A percentile compares a stretch with the other conserved stretches of the same genome.
phyloP scores from a whole-genome alignment of 2,888 invertebrate species.

The Dicyrtomina minuta region DNA sequence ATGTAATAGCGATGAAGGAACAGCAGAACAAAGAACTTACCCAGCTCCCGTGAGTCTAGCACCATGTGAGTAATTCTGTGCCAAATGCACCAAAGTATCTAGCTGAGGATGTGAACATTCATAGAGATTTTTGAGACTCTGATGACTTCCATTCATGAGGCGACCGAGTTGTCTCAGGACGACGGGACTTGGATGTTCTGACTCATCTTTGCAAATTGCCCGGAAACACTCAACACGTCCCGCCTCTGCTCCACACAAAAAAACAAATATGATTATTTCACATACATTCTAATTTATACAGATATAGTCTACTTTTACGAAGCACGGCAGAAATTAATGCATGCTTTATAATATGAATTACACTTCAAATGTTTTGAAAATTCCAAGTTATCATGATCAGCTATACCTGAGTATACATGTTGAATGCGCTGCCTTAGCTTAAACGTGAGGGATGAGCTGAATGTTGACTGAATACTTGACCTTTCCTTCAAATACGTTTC shows the following conservation, averaged over 20 bases:
- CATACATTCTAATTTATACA: too few relatives aligned
- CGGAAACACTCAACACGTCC: conserved; percentile 77
- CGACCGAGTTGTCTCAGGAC: conserved; percentile 67
- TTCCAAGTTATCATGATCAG: background rate
- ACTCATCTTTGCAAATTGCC: conserved; percentile 46
- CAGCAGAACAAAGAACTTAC: too few relatives aligned
- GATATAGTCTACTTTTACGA: too few relatives aligned
- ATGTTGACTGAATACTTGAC: conserved; percentile 21
- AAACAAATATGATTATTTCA: too few relatives aligned
- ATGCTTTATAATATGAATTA: background rate
- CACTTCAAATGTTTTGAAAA: background rate
- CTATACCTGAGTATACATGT: conserved; percentile 79
- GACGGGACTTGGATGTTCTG: conserved; percentile 42
- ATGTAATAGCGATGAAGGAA: too few relatives aligned
- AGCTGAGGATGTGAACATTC: conserved; percentile 90
- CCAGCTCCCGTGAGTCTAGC: conserved; percentile 96
- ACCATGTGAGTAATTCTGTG: conserved; percentile 70
- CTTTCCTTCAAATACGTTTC: conserved; percentile 8
- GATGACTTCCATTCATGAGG: conserved; percentile 87
- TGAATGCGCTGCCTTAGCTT: conserved; percentile 81
- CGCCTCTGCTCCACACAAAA: conserved; percentile 80
- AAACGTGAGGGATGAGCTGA: conserved; percentile 58
- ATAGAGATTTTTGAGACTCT: conserved; percentile 78
- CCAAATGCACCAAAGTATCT: conserved; percentile 76
- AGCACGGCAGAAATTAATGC: too few relatives aligned